A percentile compares a stretch with the other conserved stretches of the same genome.
Conservation (phyloP, 2,113 vertebrate genomes). For the Synodontis membranacea region DNA sequence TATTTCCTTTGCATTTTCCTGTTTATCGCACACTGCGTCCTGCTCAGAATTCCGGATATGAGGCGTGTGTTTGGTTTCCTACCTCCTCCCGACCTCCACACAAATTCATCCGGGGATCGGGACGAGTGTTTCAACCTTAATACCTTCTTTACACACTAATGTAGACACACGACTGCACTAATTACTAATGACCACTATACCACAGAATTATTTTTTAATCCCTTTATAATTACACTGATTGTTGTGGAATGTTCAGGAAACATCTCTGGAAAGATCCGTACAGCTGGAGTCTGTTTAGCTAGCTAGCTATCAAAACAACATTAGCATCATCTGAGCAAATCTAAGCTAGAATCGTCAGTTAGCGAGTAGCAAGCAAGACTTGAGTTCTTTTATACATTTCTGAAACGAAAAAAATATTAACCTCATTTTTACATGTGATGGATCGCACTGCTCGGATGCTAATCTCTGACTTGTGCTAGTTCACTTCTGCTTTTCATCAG, state of each 20-base stretch:
- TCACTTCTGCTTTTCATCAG: no score
- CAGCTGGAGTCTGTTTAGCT: neutral
- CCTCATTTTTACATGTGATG: no score
- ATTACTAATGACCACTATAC: neutral
- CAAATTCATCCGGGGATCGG: neutral
- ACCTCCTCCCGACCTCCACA: neutral
- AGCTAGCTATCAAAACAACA: neutral
- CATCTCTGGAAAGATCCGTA: neutral
- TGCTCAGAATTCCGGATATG: conserved; percentile 4
- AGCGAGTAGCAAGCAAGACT: no score
- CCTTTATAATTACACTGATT: neutral
- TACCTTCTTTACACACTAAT: neutral
- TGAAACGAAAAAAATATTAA: no score
- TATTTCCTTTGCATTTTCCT: conserved; percentile 46
- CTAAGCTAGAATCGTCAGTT: no score
- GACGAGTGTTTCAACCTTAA: neutral
- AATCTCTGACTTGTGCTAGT: no score
- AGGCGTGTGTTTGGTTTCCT: neutral
- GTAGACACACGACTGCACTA: neutral
- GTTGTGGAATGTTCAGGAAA: no score
- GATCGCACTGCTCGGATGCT: no score
- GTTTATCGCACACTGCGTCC: conserved; percentile 41
- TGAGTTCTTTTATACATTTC: no score
- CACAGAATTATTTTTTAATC: neutral
- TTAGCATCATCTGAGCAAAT: neutral